Evolutionary conservation across 2,113 vertebrate genomes (phyloP).

Genomic region (Procavia capensis): DNA sequence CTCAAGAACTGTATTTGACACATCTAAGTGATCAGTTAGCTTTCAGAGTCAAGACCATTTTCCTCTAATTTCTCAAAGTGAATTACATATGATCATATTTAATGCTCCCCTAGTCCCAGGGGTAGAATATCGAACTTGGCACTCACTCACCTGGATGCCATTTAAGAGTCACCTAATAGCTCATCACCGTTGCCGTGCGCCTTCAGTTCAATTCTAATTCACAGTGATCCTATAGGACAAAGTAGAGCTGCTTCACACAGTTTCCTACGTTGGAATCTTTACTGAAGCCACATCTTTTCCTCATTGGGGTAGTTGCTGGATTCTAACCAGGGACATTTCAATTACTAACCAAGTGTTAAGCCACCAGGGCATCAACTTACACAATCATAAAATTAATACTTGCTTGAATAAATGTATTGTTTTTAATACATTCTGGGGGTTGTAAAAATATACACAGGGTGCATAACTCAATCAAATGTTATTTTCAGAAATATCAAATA

Average conservation of each 20-base stretch:
- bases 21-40: background rate
- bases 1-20: background rate
- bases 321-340: background rate
- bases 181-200: no score
- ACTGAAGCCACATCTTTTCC: background rate
- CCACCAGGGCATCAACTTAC: background rate
- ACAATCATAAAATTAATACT: background rate
- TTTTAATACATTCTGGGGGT: background rate
- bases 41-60: background rate
- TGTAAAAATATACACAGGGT: background rate
- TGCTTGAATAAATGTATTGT: background rate
- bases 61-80: background rate
- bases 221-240: background rate
- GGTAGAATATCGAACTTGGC: background rate
- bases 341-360: no score
- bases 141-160: fast-evolving
- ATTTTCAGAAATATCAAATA: background rate
- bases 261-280: no score
- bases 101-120: background rate
- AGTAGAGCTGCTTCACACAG: background rate
- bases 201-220: no score
- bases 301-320: background rate
- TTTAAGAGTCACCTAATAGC: background rate
- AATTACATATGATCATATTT: background rate
- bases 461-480: background rate